Percentiles rank a stretch among this genome's conserved stretches.
Evolutionary conservation across 1,140 invertebrate species (phyloP).

Genomic region (Drosophila triauraria): DNA sequence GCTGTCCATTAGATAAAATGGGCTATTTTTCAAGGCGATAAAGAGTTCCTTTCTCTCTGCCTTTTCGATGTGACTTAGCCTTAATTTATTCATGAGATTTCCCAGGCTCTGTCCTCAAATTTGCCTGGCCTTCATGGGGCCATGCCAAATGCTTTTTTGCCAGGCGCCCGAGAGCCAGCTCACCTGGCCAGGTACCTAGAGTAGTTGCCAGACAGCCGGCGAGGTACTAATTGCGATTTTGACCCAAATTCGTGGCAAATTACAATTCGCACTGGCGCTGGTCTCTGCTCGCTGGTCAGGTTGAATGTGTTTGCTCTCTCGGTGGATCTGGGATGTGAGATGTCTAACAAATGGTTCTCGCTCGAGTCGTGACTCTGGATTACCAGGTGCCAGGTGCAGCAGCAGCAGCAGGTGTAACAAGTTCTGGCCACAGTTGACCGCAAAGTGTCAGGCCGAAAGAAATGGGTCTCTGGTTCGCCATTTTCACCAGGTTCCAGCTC

Average conservation of each 20-base stretch:
- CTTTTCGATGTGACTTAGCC: not conserved
- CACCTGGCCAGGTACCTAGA: slow-evolving; percentile 2
- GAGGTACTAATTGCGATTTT: slow-evolving; percentile 75
- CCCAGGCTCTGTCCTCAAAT: slow-evolving; percentile 29
- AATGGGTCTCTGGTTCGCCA: slow-evolving; percentile 66
- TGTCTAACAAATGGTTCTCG: slow-evolving; percentile 59
- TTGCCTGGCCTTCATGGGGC: slow-evolving; percentile 25
- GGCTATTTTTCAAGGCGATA: not conserved
- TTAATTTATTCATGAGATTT: slow-evolving; percentile 51
- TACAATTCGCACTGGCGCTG: slow-evolving; percentile 69
- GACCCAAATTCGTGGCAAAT: slow-evolving; percentile 76
- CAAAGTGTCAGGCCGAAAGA: slow-evolving; percentile 71
- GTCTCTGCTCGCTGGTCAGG: slow-evolving; percentile 11
- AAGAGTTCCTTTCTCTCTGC: not conserved
- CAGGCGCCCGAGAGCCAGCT: slow-evolving; percentile 18
- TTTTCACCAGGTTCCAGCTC: slow-evolving; percentile 50
- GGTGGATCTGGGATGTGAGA: slow-evolving; percentile 49
- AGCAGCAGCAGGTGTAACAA: slow-evolving; percentile 76
- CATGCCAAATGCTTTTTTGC: slow-evolving; percentile 37
- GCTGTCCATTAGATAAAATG: not conserved
- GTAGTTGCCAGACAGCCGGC: slow-evolving; percentile 34
- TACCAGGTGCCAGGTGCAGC: slow-evolving; percentile 13
- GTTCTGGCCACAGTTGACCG: slow-evolving; percentile 73
- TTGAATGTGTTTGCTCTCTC: slow-evolving; percentile 26
- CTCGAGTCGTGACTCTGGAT: slow-evolving; percentile 19